Evolutionary conservation across 2,797 vertebrate genomes (phyloP).

Genomic region (Ptychobarbus kaznakovi): DNA sequence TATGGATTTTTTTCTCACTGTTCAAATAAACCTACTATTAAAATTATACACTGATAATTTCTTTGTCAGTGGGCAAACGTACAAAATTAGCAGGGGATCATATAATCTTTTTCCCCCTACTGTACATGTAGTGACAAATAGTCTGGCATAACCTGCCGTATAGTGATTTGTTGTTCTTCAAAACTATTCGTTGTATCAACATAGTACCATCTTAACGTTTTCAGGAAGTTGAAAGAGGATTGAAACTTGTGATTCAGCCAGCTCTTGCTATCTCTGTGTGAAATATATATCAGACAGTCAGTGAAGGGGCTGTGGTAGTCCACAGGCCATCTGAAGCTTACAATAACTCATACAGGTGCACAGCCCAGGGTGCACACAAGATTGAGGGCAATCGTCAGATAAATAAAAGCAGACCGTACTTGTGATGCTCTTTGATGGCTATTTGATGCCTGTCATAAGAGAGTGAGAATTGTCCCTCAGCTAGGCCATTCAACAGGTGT

Average conservation of each 20-base stretch:
- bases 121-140: too few relatives aligned
- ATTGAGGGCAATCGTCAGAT: conserved; percentile 1
- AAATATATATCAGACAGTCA: not conserved
- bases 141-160: too few relatives aligned
- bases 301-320: not conserved
- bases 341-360: conserved; percentile 19
- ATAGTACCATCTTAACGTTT: not conserved
- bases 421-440: conserved; percentile 4
- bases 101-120: too few relatives aligned
- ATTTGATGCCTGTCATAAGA: conserved; percentile 44
- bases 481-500: conserved; percentile 48
- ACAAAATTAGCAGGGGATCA: too few relatives aligned
- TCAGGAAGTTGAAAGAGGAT: not conserved
- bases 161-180: too few relatives aligned
- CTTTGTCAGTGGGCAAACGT: too few relatives aligned
- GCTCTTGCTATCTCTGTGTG: not conserved
- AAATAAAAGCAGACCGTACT: conserved; percentile 35
- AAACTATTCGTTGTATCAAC: not conserved
- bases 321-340: not conserved
- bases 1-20: too few relatives aligned
- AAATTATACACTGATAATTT: too few relatives aligned
- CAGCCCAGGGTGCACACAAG: conserved; percentile 14
- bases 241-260: not conserved
- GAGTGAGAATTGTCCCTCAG: conserved; percentile 19
- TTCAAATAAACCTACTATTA: too few relatives aligned